phyloP scores from a whole-genome alignment of 2,888 invertebrate genomes.

The Caenorhabditis sinica region DNA sequence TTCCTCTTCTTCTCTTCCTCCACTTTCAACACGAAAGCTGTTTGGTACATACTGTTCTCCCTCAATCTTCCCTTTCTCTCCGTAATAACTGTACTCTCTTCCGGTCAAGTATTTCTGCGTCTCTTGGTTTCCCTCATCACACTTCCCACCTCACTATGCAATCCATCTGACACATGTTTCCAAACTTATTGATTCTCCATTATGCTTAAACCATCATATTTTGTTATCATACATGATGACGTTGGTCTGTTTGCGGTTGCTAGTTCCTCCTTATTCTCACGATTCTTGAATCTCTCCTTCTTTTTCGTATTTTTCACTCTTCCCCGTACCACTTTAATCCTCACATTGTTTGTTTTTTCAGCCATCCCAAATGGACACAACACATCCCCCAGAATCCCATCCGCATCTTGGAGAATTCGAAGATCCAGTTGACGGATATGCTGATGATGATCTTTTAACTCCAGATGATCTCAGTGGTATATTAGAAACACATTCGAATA shows the following conservation, averaged over 20 bases:
- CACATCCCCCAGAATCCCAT: constrained; percentile 31
- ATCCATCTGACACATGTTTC: constrained; percentile 62
- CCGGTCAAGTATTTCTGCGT: constrained; percentile 43
- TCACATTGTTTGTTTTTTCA: background rate
- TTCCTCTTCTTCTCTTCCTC: constrained; percentile 10
- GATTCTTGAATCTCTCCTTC: constrained; percentile 23
- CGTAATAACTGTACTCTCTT: constrained; percentile 44
- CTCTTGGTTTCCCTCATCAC: constrained; percentile 15
- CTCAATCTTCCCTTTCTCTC: constrained; percentile 31
- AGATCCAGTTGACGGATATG: constrained; percentile 82
- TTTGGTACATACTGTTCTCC: constrained; percentile 58
- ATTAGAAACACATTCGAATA: background rate
- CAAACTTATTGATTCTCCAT: constrained; percentile 56
- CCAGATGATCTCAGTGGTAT: constrained; percentile 75
- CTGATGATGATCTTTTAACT: constrained; percentile 82
- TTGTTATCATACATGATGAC: constrained; percentile 13
- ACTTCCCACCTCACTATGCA: constrained; percentile 58
- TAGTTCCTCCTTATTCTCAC: constrained; percentile 13
- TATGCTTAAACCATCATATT: constrained; percentile 20
- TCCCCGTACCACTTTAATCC: background rate
- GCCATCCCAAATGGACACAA: constrained; percentile 28
- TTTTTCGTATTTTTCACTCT: background rate
- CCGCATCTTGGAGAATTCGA: constrained; percentile 72
- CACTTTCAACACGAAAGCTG: constrained; percentile 47
- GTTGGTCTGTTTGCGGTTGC: constrained; percentile 2